A percentile compares a stretch with the other conserved stretches of the same genome.
Conservation (phyloP, 2,888 invertebrate species). For the Tachina grossa region DNA sequence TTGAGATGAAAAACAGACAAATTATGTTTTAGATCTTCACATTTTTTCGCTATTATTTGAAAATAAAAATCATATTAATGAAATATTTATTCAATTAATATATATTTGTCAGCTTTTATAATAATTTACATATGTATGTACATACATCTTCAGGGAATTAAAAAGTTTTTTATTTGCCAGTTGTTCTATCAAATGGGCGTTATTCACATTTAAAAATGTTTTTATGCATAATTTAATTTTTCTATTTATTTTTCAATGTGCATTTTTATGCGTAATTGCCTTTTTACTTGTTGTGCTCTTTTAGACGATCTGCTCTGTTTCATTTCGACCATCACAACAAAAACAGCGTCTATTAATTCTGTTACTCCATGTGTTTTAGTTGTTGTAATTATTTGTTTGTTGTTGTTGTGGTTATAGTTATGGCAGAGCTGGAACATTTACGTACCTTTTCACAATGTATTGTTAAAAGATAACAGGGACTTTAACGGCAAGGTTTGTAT, state of each 20-base stretch:
- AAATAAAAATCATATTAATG: conserved; percentile 16
- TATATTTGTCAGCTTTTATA: background rate
- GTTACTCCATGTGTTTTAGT: background rate
- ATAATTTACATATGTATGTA: too few relatives aligned
- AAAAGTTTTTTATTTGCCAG: background rate
- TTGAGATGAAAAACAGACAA: background rate
- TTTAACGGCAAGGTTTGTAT: too few relatives aligned
- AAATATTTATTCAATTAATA: background rate
- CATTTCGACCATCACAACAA: conserved; percentile 38
- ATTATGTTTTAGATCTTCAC: background rate
- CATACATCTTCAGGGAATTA: background rate
- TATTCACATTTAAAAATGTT: conserved; percentile 26
- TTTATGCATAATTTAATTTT: conserved; percentile 2
- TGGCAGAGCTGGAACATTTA: background rate
- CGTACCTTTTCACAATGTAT: too few relatives aligned
- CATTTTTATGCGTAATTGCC: conserved; percentile 67
- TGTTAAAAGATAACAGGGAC: too few relatives aligned
- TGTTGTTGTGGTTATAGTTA: conserved; percentile 13
- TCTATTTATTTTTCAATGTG: conserved; percentile 31
- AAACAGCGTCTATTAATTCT: background rate
- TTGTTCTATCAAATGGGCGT: conserved; percentile 34
- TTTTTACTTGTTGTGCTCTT: conserved; percentile 60
- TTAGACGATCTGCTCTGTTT: conserved; percentile 69
- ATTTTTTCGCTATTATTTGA: background rate
- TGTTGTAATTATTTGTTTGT: conserved; percentile 41